These are phyloP conservation scores for Crax fasciolata DNA, from an alignment of 2,797 vertebrate species.

Conservation along the genomic window DNA sequence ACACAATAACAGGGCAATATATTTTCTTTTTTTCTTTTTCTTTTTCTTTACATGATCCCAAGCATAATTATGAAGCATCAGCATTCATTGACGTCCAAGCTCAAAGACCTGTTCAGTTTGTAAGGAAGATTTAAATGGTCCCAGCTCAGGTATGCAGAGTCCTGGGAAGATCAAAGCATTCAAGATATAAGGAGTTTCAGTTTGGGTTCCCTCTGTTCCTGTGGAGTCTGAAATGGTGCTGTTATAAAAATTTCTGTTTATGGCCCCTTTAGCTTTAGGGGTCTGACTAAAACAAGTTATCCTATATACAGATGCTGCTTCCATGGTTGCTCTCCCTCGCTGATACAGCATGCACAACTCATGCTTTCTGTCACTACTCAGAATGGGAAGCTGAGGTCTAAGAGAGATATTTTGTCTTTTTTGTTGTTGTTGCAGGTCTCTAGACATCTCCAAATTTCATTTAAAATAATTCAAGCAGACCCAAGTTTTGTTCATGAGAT, in stretches of 20 bases:
- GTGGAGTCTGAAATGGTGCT: not conserved
- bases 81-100: fast-evolving
- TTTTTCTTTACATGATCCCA: fast-evolving
- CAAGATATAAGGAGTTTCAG: not conserved
- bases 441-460: not conserved
- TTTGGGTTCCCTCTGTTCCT: not conserved
- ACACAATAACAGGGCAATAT: not conserved
- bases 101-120: not conserved
- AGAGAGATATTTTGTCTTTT: not conserved
- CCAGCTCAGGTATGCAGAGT: not conserved
- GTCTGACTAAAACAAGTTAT: not conserved
- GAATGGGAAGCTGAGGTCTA: not conserved
- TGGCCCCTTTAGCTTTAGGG: not conserved
- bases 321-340: not conserved
- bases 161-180: not conserved
- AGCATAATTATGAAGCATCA: not conserved
- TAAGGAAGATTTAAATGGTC: not conserved
- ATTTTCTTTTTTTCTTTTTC: not conserved
- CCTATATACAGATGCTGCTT: not conserved
- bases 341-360: not conserved
- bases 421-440: not conserved
- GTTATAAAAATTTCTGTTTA: not conserved
- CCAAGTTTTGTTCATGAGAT: not conserved
- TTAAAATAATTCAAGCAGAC: not conserved
- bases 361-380: not conserved